phyloP scores from a whole-genome alignment of 2,113 vertebrate species.

The Xiphias gladius region DNA sequence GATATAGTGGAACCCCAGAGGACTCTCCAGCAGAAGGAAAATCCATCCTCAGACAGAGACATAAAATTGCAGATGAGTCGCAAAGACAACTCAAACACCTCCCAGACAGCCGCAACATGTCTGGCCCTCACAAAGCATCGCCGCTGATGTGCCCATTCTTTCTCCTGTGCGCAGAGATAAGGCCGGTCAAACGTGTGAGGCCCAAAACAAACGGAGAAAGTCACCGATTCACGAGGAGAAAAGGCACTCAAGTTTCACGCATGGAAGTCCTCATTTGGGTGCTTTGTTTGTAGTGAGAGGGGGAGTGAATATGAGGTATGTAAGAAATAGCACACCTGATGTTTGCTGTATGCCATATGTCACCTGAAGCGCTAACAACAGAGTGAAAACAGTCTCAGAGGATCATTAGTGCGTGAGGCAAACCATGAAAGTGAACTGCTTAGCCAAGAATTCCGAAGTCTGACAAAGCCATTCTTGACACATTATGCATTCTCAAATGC shows the following conservation, averaged over 20 bases:
- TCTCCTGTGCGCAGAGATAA: conserved; percentile 25
- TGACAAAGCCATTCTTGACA: conserved; percentile 65
- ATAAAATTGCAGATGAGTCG: conserved; percentile 69
- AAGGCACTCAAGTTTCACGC: not conserved
- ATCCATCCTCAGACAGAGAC: conserved; percentile 70
- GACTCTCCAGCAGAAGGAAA: conserved; percentile 76
- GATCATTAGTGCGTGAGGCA: conserved; percentile 35
- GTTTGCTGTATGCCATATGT: conserved; percentile 29
- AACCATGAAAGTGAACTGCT: conserved; percentile 36
- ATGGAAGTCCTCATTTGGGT: conserved; percentile 14
- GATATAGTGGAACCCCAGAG: conserved; percentile 62
- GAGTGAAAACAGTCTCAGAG: conserved; percentile 38
- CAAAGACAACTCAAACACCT: conserved; percentile 56
- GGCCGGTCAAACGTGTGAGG: not conserved
- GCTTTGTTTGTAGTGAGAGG: conserved; percentile 12
- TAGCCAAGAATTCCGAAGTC: conserved; percentile 32
- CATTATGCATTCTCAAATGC: conserved; percentile 38
- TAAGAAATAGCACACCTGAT: conserved; percentile 15
- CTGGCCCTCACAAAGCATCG: conserved; percentile 39
- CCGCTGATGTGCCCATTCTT: conserved; percentile 57
- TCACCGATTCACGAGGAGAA: conserved; percentile 29
- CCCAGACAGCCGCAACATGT: conserved; percentile 44
- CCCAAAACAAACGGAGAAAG: conserved; percentile 50
- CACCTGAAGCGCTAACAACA: conserved; percentile 41
- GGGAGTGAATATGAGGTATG: conserved; percentile 33